Percentiles rank a stretch among this genome's conserved stretches.
These are phyloP conservation scores for Drosophila seguyi DNA, from an alignment of 1,140 invertebrate species.

Conservation along the genomic window DNA sequence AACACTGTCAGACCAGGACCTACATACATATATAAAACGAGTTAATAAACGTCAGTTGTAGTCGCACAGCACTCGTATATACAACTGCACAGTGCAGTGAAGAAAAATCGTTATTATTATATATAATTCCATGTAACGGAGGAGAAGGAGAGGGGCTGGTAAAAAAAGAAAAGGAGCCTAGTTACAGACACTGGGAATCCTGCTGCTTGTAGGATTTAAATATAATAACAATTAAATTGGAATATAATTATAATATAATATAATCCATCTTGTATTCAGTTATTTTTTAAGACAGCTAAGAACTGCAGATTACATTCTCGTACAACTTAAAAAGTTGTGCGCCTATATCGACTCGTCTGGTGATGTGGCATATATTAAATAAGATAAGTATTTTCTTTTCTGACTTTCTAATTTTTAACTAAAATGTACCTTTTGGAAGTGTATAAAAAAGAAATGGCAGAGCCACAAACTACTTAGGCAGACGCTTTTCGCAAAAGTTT, in stretches of 20 bases:
- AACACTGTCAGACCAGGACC: slow-evolving; percentile 8
- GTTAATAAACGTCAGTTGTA: slow-evolving; percentile 72
- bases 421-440: slow-evolving; percentile 7
- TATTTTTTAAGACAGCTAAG: background rate
- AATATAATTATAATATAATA: no score
- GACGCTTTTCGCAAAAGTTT: slow-evolving; percentile 74
- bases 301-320: background rate
- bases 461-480: slow-evolving; percentile 59
- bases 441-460: slow-evolving; percentile 14
- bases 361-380: background rate
- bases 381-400: background rate
- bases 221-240: background rate
- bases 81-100: slow-evolving; percentile 41
- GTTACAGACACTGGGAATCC: no score
- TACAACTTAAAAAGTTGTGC: background rate
- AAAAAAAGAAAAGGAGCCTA: background rate
- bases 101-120: slow-evolving; percentile 75
- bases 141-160: background rate
- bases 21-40: slow-evolving; percentile 34
- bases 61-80: slow-evolving; percentile 22
- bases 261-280: background rate
- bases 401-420: background rate
- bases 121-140: slow-evolving; percentile 37
- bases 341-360: background rate
- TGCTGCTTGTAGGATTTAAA: background rate